Evolutionary conservation across 1,140 invertebrate genomes (phyloP).

Genomic region (Formica selysi): DNA sequence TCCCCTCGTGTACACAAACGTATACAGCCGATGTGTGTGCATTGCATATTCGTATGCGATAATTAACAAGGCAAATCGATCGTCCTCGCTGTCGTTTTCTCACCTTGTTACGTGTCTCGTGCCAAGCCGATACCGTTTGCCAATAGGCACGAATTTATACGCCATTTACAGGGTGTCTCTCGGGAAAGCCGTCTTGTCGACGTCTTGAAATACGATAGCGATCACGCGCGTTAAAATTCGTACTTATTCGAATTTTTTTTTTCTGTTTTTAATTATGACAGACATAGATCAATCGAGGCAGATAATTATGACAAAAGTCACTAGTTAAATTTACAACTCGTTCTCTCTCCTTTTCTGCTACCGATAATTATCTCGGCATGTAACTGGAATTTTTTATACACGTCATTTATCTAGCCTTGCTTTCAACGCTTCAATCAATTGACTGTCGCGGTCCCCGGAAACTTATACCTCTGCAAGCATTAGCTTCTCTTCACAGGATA

Average conservation of each 20-base stretch:
- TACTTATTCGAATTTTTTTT: no score
- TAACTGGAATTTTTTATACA: no score
- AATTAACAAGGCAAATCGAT: slow-evolving; percentile 58
- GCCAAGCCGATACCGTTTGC: not conserved
- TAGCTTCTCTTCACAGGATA: not conserved
- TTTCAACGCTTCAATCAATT: slow-evolving; percentile 25
- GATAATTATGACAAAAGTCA: no score
- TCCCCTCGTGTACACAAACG: not conserved
- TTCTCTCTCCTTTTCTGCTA: no score
- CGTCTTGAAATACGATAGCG: not conserved
- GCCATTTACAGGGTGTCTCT: slow-evolving; percentile 19
- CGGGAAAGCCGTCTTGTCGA: not conserved
- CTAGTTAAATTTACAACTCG: no score
- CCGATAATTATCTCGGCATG: no score
- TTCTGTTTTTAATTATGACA: no score
- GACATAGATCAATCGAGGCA: no score
- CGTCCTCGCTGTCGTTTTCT: slow-evolving; percentile 43
- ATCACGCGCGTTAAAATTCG: not conserved
- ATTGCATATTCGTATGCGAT: slow-evolving; percentile 15
- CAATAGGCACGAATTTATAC: slow-evolving; percentile 10
- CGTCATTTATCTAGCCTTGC: no score
- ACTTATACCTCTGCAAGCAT: not conserved
- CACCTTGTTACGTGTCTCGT: slow-evolving; percentile 17
- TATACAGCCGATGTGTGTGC: not conserved
- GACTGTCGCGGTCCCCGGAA: not conserved